phyloP scores from a whole-genome alignment of 1,140 invertebrate genomes.

The Batillaria attramentaria region DNA sequence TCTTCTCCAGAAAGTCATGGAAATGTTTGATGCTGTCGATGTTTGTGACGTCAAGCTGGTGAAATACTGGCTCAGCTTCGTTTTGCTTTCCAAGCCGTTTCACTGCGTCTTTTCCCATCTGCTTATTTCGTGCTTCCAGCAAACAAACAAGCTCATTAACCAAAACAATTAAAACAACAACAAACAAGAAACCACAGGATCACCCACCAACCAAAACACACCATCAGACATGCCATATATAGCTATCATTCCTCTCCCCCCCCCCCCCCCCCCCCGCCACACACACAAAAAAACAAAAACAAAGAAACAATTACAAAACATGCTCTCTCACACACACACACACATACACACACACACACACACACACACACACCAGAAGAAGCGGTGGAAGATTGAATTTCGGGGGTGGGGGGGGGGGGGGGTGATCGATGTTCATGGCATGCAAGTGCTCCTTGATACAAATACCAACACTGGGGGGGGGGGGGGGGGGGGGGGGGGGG shows the following conservation, averaged over 20 bases:
- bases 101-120: slow-evolving; percentile 76
- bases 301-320: neutral
- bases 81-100: slow-evolving; percentile 73
- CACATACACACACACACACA: neutral
- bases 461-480: too few species aligned
- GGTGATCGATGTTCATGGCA: too few species aligned
- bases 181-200: neutral
- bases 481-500: too few species aligned
- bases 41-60: slow-evolving; percentile 80
- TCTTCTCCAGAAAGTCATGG: slow-evolving; percentile 76
- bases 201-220: neutral
- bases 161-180: neutral
- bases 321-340: too few species aligned
- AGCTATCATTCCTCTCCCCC: too few species aligned
- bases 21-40: slow-evolving; percentile 76
- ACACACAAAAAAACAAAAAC: neutral
- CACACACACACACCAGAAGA: too few species aligned
- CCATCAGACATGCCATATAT: too few species aligned
- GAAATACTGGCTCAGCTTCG: slow-evolving; percentile 76
- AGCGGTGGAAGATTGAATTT: too few species aligned
- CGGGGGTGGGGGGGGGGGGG: too few species aligned
- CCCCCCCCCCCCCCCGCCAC: too few species aligned
- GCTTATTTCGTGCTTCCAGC: slow-evolving; percentile 73
- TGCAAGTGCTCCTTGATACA: too few species aligned
- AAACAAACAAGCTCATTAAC: neutral